Evolutionary conservation across 2,888 invertebrate species (phyloP).

Genomic region (Pristionchus maxplancki): DNA sequence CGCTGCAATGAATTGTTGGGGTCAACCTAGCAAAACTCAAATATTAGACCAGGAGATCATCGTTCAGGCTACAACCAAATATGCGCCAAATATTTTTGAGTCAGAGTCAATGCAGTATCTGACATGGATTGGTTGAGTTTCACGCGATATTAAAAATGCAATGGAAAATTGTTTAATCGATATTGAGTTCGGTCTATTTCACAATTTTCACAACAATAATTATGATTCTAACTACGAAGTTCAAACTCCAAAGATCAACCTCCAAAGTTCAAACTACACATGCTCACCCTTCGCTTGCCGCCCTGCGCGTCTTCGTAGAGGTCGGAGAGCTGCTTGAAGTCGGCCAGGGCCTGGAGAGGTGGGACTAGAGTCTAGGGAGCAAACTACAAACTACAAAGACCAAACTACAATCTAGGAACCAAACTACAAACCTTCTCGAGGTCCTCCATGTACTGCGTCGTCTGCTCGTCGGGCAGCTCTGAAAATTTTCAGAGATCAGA

Average conservation of each 20-base stretch:
- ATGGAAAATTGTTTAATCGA: too few species aligned
- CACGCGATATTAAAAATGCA: not conserved
- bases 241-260: not conserved
- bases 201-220: not conserved
- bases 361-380: not conserved
- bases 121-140: too few species aligned
- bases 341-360: constrained; percentile 59
- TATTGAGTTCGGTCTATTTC: too few species aligned
- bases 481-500: not conserved
- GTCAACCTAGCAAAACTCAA: too few species aligned
- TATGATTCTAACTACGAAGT: too few species aligned
- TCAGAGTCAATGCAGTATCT: not conserved
- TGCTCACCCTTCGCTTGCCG: constrained; percentile 38
- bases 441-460: constrained; percentile 61
- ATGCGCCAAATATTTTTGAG: not conserved
- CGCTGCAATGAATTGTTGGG: not conserved
- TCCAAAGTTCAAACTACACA: not conserved
- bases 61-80: too few species aligned
- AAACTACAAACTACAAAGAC: not conserved
- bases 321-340: constrained; percentile 63
- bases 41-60: too few species aligned
- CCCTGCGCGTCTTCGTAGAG: constrained; percentile 52
- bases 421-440: constrained; percentile 57
- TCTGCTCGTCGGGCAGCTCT: constrained; percentile 42
- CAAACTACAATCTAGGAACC: constrained; percentile 10